These are phyloP conservation scores for Rutilus rutilus DNA, from an alignment of 2,113 vertebrate genomes.

Conservation along the genomic window DNA sequence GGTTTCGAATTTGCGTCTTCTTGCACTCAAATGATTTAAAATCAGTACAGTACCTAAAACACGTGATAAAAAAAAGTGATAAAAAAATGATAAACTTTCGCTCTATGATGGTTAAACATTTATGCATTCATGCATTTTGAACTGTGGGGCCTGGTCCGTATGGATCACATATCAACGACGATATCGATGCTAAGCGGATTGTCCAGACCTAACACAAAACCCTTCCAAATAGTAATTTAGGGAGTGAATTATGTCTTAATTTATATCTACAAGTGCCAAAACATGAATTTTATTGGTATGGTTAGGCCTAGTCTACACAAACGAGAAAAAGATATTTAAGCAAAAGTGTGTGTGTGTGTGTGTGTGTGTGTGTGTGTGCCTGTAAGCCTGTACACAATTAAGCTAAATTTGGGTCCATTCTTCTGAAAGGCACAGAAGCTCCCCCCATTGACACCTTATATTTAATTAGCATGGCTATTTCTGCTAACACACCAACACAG, in stretches of 20 bases:
- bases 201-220: not conserved
- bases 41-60: too few species aligned
- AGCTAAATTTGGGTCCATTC: not conserved
- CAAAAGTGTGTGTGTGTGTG: not conserved
- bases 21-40: too few species aligned
- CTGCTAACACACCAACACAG: constrained; percentile 7
- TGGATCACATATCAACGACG: too few species aligned
- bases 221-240: not conserved
- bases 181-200: too few species aligned
- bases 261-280: not conserved
- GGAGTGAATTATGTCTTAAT: not conserved
- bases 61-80: too few species aligned
- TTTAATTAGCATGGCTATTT: constrained; percentile 32
- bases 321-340: not conserved
- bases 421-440: constrained; percentile 6
- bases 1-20: too few species aligned
- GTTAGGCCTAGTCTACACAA: not conserved
- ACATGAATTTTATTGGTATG: not conserved
- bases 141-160: too few species aligned
- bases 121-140: too few species aligned
- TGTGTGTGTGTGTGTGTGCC: not conserved
- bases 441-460: constrained; percentile 1
- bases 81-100: too few species aligned
- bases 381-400: not conserved
- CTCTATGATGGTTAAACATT: too few species aligned